Conservation (phyloP, 2,113 vertebrate species). For the Ophiodon elongatus region DNA sequence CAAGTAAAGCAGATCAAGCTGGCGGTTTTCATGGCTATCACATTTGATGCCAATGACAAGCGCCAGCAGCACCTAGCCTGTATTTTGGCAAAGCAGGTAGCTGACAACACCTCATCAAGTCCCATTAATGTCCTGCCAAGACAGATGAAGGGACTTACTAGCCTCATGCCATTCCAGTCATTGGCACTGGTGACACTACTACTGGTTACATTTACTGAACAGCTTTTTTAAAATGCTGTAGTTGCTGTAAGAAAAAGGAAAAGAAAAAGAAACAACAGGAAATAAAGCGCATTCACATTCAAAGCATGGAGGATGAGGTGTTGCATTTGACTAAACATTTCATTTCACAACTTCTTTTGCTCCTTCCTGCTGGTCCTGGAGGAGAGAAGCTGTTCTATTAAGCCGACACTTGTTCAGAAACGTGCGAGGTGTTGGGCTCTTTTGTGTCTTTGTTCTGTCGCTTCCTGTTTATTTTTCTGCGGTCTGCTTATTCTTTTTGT, state of each 20-base stretch:
- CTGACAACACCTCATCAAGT: constrained; percentile 49
- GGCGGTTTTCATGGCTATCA: constrained; percentile 20
- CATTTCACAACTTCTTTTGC: neutral
- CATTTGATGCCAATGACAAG: constrained; percentile 39
- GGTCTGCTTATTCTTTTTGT: neutral
- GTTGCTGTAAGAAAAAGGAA: neutral
- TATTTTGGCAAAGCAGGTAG: constrained; percentile 50
- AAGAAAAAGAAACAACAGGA: neutral
- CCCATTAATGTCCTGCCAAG: constrained; percentile 52
- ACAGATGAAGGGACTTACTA: constrained; percentile 33
- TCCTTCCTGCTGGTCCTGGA: neutral
- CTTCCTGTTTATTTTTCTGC: neutral
- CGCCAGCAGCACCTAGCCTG: constrained; percentile 37
- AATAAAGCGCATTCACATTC: neutral
- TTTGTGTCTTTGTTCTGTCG: neutral
- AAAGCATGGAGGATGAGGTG: neutral
- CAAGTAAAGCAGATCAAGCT: constrained; percentile 33
- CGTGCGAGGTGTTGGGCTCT: neutral
- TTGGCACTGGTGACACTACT: neutral
- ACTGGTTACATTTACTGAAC: constrained; percentile 24
- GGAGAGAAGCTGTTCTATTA: neutral
- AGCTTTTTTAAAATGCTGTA: constrained; percentile 20
- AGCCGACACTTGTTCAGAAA: neutral
- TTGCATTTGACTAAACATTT: constrained; percentile 7
- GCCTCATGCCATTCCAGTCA: constrained; percentile 19